Evolutionary conservation across 1,140 invertebrate species (phyloP).

Genomic region (Aplysia californica): DNA sequence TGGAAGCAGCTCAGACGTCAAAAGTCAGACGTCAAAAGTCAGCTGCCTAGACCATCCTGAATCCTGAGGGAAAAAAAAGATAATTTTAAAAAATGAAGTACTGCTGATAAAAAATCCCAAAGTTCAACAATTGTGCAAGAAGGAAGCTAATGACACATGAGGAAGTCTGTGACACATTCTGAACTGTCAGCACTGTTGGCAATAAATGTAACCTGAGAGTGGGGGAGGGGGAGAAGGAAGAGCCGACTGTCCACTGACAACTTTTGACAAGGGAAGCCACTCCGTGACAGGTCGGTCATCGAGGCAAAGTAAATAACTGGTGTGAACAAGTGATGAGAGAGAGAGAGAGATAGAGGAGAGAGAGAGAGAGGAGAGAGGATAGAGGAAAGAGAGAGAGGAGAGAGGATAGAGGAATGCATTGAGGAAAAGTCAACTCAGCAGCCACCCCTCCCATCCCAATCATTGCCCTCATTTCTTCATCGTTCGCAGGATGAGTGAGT

Average conservation of each 20-base stretch:
- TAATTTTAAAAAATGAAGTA: too few relatives aligned
- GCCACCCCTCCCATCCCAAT: too few relatives aligned
- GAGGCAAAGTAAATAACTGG: not conserved
- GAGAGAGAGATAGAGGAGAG: not conserved
- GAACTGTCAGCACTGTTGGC: not conserved
- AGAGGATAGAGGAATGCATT: not conserved
- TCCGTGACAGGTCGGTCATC: not conserved
- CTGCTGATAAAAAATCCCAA: too few relatives aligned
- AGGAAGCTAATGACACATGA: too few relatives aligned
- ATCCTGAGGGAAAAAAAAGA: not conserved
- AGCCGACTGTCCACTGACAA: too few relatives aligned
- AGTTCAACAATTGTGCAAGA: too few relatives aligned
- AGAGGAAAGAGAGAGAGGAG: not conserved
- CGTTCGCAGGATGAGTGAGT: too few relatives aligned
- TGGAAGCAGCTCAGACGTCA: not conserved
- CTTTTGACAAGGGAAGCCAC: not conserved
- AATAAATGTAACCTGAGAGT: not conserved
- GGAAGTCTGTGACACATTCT: not conserved
- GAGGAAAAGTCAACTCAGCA: too few relatives aligned
- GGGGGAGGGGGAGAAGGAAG: not conserved
- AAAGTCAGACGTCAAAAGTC: too few relatives aligned
- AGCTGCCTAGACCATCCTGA: not conserved
- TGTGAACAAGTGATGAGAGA: not conserved
- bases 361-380: not conserved
- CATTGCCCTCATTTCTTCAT: too few relatives aligned